Base-by-base conservation (phyloP, 2,797 vertebrate genomes). In the Gambelia wislizenii region DNA sequence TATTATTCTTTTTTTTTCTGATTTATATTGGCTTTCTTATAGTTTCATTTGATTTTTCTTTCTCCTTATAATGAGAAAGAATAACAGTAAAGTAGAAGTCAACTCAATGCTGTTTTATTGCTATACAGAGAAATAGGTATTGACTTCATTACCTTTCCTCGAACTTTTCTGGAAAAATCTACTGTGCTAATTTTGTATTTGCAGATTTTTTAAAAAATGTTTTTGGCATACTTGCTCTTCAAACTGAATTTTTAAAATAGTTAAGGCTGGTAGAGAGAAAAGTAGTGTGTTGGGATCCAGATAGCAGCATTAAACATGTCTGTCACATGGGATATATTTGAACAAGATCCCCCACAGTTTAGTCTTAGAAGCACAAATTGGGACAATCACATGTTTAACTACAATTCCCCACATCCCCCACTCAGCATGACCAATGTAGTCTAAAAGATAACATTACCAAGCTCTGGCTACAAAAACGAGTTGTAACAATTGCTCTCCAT, bases 101-200 rank as follows among this genome's bases (percentile, higher is more conserved):
- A 86, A 67, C 59, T 67, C 59, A 67, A 75, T 82, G 36, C 56
- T 82, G 30, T 82, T 89, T 76, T 89, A 74, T 82, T 86, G 84
- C 36, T 83, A 44, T 69, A 76, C 14, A 86, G 69, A 67, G 30
- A 81, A 89, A 75, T 88, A 84, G 78, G 75, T 82, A 67, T 75
- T 82, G 84, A 89, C 69, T 82, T 52, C 16, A 49, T 42, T 85
- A 75, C 54, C 67, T 86, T 89, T 75, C 39, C 69, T 33, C 72
- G 83, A 89, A 89, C 54, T 80, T 89, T 89, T 81, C 54, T 64
- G 44, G 76, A 74, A 33, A 72, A 33, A 33, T 85, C n/a, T 54
- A 61, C 54, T 47, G 42, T 64, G 49, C 64, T 83, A 36, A 61
- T 61, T 36, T 59, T 52, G 67, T 36, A 61, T 89, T 70, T 56